These are phyloP conservation scores for Aporrectodea caliginosa DNA, from an alignment of 1,140 invertebrate genomes.

Conservation along the genomic window DNA sequence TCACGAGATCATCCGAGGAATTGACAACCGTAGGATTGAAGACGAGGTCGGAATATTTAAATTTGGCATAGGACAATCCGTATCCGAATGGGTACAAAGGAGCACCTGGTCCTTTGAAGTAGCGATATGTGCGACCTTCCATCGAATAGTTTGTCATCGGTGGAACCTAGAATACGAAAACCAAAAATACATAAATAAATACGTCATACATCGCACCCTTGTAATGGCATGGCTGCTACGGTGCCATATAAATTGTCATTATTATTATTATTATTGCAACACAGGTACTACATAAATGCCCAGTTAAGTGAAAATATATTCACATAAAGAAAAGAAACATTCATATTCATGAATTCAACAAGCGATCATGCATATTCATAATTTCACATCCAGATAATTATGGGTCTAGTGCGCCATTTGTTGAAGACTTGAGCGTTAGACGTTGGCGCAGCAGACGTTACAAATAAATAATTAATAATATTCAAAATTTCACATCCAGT, in stretches of 20 bases:
- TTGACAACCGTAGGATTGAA: conserved; percentile 31
- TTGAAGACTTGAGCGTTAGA: no score
- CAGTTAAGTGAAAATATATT: background rate
- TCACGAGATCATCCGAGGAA: conserved; percentile 34
- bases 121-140: conserved; percentile 49
- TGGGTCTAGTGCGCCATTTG: no score
- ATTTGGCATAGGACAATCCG: conserved; percentile 49
- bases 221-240: no score
- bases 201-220: background rate
- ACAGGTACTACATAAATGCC: no score
- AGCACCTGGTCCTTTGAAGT: conserved; percentile 38
- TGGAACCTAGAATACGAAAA: conserved; percentile 41
- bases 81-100: conserved; percentile 52
- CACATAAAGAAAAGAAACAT: no score
- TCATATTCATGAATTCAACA: no score
- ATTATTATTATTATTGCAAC: background rate
- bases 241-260: no score
- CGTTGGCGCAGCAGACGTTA: no score
- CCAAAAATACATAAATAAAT: conserved; percentile 5
- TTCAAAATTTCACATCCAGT: no score
- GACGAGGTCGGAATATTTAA: conserved; percentile 40
- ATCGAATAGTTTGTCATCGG: conserved; percentile 51
- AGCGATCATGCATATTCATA: no score
- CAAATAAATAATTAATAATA: no score
- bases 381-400: no score